Percentiles rank a stretch among this genome's conserved stretches.
phyloP scores from a whole-genome alignment of 2,888 invertebrate species.

The Cephus sareptanus region DNA sequence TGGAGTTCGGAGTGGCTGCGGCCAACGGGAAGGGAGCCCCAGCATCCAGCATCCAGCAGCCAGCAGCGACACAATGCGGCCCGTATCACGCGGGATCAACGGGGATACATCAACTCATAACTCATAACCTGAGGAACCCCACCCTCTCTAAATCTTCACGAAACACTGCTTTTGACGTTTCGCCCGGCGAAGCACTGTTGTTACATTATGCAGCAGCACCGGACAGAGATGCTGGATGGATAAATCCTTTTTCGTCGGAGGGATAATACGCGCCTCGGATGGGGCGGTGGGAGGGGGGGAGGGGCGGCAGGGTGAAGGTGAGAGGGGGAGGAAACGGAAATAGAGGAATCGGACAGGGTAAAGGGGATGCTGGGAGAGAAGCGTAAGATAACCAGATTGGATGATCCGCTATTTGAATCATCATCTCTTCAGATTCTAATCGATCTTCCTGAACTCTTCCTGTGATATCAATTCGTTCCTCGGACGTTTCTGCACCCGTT shows the following conservation, averaged over 20 bases:
- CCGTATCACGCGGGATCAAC: constrained; percentile 58
- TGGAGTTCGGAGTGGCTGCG: not conserved
- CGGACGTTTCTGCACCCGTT: too few species aligned
- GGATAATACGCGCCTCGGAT: constrained; percentile 42
- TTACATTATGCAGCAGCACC: constrained; percentile 57
- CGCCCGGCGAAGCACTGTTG: constrained; percentile 49
- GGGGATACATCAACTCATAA: constrained; percentile 43
- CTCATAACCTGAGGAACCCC: constrained; percentile 46
- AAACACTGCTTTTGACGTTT: constrained; percentile 55
- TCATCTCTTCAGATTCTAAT: too few species aligned
- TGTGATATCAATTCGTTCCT: too few species aligned
- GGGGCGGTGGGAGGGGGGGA: constrained; percentile 1
- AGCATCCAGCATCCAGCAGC: constrained; percentile 10
- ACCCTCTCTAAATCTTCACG: constrained; percentile 57
- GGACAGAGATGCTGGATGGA: constrained; percentile 30
- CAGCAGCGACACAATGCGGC: constrained; percentile 48
- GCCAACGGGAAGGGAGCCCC: not conserved
- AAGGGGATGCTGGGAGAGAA: constrained; percentile 10
- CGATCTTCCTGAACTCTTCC: too few species aligned
- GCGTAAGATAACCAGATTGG: constrained; percentile 6
- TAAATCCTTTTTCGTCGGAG: constrained; percentile 53
- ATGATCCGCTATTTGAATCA: too few species aligned
- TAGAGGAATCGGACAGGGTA: not conserved
- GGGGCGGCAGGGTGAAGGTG: not conserved
- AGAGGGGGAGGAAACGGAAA: constrained; percentile 3